Percentiles rank a stretch among this genome's conserved stretches.
phyloP scores from a whole-genome alignment of 2,797 vertebrate genomes.

The Sebastes taczanowskii region DNA sequence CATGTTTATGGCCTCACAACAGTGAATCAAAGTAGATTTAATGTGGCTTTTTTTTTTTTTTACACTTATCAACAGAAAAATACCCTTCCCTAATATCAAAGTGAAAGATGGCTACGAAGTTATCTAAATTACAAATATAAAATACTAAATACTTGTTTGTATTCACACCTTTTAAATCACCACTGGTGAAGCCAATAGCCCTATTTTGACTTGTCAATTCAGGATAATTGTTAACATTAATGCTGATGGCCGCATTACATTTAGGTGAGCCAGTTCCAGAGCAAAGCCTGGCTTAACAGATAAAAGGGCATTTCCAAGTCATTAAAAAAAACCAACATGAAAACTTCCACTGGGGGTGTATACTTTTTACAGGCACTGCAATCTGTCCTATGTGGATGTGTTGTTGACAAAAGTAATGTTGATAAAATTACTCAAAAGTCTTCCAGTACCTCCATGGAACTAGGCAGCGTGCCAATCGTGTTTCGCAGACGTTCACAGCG shows the following conservation, averaged over 20 bases:
- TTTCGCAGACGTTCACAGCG: not conserved
- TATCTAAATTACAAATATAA: not conserved
- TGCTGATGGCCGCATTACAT: not conserved
- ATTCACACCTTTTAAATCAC: not conserved
- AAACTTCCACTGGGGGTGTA: not conserved
- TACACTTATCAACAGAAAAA: not conserved
- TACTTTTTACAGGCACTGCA: not conserved
- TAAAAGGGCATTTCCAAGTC: not conserved
- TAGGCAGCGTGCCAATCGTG: not conserved
- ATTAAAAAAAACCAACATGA: not conserved
- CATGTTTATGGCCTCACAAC: not conserved
- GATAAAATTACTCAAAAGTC: not conserved
- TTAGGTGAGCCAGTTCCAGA: not conserved
- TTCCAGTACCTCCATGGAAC: not conserved
- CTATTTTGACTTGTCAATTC: not conserved
- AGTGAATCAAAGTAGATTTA: not conserved
- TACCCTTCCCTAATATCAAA: not conserved
- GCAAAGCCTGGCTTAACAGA: not conserved
- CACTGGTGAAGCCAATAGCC: not conserved
- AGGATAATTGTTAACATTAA: not conserved
- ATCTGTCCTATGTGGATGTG: not conserved
- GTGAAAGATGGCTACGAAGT: not conserved
- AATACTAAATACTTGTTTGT: not conserved
- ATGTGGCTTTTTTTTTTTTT: not conserved
- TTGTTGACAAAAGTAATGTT: not conserved